Percentiles rank a stretch among this genome's conserved stretches.
Conservation (phyloP, 2,888 invertebrate genomes). For the Nemurella pictetii region DNA sequence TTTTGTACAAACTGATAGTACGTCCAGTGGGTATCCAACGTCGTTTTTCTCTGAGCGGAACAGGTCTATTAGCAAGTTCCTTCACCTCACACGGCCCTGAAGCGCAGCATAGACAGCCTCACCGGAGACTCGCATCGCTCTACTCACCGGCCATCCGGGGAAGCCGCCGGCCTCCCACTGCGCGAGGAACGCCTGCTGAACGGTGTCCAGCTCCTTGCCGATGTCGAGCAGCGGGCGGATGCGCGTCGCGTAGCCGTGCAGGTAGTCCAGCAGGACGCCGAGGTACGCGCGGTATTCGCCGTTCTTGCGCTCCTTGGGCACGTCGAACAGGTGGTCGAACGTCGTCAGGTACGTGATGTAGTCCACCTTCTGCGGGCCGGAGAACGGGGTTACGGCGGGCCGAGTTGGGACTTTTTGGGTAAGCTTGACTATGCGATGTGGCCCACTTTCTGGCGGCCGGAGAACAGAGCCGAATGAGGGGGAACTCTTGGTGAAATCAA, state of each 20-base stretch:
- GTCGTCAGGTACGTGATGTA: constrained; percentile 92
- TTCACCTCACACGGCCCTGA: too few species aligned
- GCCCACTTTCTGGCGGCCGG: too few species aligned
- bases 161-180: constrained; percentile 90
- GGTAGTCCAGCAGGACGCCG: constrained; percentile 78
- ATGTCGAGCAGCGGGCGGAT: constrained; percentile 87
- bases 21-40: too few species aligned
- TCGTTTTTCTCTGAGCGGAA: too few species aligned
- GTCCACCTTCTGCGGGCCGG: constrained; percentile 81
- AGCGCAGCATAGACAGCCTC: too few species aligned
- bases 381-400: too few species aligned
- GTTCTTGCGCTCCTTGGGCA: constrained; percentile 88
- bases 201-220: constrained; percentile 74
- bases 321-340: constrained; percentile 95
- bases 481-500: too few species aligned
- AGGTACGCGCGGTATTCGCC: constrained; percentile 86
- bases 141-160: constrained; percentile 88
- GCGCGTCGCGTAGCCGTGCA: constrained; percentile 78
- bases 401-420: too few species aligned
- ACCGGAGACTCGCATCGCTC: neutral
- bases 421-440: too few species aligned
- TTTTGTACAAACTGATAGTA: too few species aligned
- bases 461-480: too few species aligned
- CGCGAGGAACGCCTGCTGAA: constrained; percentile 76
- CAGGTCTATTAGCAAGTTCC: too few species aligned